Conservation (phyloP, 2,888 invertebrate species). For the Mechanitis mazaeus region DNA sequence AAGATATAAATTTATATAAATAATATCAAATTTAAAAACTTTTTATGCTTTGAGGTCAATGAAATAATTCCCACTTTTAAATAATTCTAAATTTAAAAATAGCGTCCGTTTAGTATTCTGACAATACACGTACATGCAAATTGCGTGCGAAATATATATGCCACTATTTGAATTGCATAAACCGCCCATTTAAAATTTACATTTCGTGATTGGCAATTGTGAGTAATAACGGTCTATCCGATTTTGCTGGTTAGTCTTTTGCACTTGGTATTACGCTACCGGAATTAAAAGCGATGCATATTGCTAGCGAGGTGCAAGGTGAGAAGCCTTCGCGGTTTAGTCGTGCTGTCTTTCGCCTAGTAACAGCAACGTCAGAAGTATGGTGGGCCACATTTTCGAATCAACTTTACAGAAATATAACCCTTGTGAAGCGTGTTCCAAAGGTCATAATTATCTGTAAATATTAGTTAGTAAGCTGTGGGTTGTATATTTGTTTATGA, state of each 20-base stretch:
- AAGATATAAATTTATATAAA: too few species aligned
- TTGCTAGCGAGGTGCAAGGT: constrained; percentile 8
- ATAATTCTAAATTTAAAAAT: constrained; percentile 43
- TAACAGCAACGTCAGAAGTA: constrained; percentile 35
- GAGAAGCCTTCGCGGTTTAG: constrained; percentile 30
- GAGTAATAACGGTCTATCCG: constrained; percentile 28
- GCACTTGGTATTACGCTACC: constrained; percentile 29
- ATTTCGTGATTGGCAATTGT: constrained; percentile 28
- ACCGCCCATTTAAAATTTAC: constrained; percentile 34
- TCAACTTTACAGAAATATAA: constrained; percentile 14
- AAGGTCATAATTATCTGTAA: constrained; percentile 12
- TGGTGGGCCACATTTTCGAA: constrained; percentile 6
- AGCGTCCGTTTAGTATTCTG: constrained; percentile 51
- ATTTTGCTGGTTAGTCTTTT: constrained; percentile 34
- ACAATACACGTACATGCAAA: constrained; percentile 49
- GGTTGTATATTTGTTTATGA: constrained; percentile 33
- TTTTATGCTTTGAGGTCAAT: constrained; percentile 16
- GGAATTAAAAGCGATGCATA: constrained; percentile 21
- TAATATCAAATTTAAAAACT: too few species aligned
- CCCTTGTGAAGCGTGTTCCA: constrained; percentile 4
- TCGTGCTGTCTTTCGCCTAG: constrained; percentile 38
- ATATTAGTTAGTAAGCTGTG: constrained; percentile 7
- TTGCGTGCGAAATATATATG: constrained; percentile 43
- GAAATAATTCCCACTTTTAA: constrained; percentile 27
- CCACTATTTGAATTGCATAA: constrained; percentile 38